These are phyloP conservation scores for Cyrtonyx montezumae DNA, from an alignment of 2,113 vertebrate genomes.

Conservation along the genomic window DNA sequence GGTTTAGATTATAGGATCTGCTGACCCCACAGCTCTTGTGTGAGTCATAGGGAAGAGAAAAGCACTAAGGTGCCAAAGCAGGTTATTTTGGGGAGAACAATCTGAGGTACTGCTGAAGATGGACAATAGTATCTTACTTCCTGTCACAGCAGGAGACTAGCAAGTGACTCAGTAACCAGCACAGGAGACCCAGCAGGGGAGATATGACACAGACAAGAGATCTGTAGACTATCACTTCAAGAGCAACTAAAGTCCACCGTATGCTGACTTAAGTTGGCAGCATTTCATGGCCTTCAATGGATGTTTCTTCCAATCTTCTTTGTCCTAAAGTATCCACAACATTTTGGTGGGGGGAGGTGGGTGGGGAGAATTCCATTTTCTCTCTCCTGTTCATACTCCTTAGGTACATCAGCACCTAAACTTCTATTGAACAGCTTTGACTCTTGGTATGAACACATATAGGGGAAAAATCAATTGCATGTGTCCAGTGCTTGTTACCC, in stretches of 20 bases:
- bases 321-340: fast-evolving
- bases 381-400: neutral
- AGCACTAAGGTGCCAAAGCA: neutral
- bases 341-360: neutral
- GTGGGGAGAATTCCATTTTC: neutral
- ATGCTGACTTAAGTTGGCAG: too few species aligned
- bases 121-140: neutral
- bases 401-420: neutral
- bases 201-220: neutral
- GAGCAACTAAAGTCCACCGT: neutral
- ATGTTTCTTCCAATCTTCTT: neutral
- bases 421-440: neutral
- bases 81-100: neutral
- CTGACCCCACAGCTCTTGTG: neutral
- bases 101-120: neutral
- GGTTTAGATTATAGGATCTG: neutral
- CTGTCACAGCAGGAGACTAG: neutral
- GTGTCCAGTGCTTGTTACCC: neutral
- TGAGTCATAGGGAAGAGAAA: neutral
- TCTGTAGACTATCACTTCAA: neutral
- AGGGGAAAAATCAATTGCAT: neutral
- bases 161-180: neutral
- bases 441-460: neutral
- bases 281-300: neutral
- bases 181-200: neutral